Percentiles rank a stretch among this genome's conserved stretches.
Evolutionary conservation across 1,140 invertebrate species (phyloP).

Genomic region (Papilio aristodemus): DNA sequence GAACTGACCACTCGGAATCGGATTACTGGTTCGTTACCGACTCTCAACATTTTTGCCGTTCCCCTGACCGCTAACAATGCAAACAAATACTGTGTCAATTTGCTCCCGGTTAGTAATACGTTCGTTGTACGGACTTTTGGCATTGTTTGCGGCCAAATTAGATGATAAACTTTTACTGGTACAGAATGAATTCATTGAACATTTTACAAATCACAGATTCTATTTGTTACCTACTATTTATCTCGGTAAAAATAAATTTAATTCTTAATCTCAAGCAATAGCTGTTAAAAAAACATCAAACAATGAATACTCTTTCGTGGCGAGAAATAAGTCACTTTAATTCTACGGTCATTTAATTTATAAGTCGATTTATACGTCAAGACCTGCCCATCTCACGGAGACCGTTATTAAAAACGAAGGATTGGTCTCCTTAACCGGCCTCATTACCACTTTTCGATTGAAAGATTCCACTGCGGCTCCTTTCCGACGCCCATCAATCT

Average conservation of each 20-base stretch:
- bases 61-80: slow-evolving; percentile 69
- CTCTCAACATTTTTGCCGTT: slow-evolving; percentile 69
- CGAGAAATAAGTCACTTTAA: not conserved
- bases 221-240: not conserved
- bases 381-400: not conserved
- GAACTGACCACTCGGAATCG: slow-evolving; percentile 74
- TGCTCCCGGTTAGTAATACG: slow-evolving; percentile 44
- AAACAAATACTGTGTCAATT: slow-evolving; percentile 59
- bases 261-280: too few species aligned
- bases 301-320: not conserved
- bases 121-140: slow-evolving; percentile 36
- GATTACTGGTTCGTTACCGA: slow-evolving; percentile 75
- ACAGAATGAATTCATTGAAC: not conserved
- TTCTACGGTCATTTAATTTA: slow-evolving; percentile 3
- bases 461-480: slow-evolving; percentile 38
- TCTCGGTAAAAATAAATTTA: too few species aligned
- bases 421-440: slow-evolving; percentile 34
- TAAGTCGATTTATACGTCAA: slow-evolving; percentile 17
- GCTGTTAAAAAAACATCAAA: not conserved
- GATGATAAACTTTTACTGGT: slow-evolving; percentile 2
- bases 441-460: slow-evolving; percentile 46
- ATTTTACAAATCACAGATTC: not conserved
- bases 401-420: slow-evolving; percentile 32
- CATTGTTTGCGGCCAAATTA: slow-evolving; percentile 7
- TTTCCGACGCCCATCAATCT: slow-evolving; percentile 37